A percentile compares a stretch with the other conserved stretches of the same genome.
phyloP scores from a whole-genome alignment of 2,113 vertebrate genomes.

The Dolichallabes microphthalmus region DNA sequence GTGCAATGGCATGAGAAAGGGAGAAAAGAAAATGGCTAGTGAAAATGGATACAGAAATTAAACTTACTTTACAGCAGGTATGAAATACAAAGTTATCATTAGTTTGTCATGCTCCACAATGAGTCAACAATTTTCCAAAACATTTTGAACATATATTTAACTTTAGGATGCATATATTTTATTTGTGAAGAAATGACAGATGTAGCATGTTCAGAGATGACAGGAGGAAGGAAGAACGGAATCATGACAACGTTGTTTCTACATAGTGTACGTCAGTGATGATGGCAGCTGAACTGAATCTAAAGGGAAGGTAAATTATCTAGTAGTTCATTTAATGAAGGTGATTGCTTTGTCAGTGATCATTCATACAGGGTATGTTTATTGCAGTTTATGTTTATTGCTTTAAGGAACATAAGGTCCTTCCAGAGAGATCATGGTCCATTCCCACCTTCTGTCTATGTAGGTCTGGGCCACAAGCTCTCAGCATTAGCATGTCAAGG shows the following conservation, averaged over 20 bases:
- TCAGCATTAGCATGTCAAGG: conserved; percentile 95
- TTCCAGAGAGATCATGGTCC: conserved; percentile 75
- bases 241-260: not conserved
- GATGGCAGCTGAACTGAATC: not conserved
- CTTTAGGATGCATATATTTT: not conserved
- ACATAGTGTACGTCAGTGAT: not conserved
- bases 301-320: not conserved
- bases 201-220: not conserved
- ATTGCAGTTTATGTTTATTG: too few species aligned
- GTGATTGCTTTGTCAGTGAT: conserved; percentile 18
- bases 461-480: conserved; percentile 83
- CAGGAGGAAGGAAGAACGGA: not conserved
- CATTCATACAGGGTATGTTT: not conserved
- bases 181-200: not conserved
- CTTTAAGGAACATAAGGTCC: conserved; percentile 75
- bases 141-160: conserved; percentile 6
- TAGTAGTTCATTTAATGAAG: not conserved
- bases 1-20: conserved; percentile 17
- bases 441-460: conserved; percentile 87
- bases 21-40: not conserved
- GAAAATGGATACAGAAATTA: not conserved
- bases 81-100: not conserved
- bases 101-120: not conserved
- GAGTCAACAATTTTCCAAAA: not conserved
- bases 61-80: not conserved